These are phyloP conservation scores for Aphodius sticticus DNA, from an alignment of 2,888 invertebrate genomes.

Conservation along the genomic window DNA sequence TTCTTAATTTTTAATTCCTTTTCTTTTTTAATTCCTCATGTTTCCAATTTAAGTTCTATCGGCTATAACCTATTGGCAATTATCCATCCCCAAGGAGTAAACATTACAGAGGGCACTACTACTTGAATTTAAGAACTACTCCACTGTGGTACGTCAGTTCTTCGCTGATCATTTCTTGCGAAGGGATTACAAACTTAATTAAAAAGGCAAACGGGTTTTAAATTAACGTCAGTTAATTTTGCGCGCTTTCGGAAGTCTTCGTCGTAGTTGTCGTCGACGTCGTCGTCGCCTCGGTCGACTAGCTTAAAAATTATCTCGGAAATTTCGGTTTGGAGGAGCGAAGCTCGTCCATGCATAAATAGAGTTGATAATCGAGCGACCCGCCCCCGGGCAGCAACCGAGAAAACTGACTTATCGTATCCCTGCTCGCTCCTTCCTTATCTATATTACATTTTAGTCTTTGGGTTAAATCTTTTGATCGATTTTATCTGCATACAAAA, in stretches of 20 bases:
- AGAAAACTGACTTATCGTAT: background rate
- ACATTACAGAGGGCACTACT: background rate
- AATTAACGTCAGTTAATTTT: slow-evolving; percentile 27
- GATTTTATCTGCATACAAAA: background rate
- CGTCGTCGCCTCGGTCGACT: slow-evolving; percentile 10
- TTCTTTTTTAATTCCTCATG: too few relatives aligned
- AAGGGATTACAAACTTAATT: slow-evolving; percentile 14
- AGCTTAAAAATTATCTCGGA: slow-evolving; percentile 12
- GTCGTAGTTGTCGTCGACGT: background rate
- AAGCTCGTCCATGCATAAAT: slow-evolving; percentile 20
- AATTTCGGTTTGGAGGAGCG: slow-evolving; percentile 12
- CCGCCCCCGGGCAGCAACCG: background rate
- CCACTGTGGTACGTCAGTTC: background rate
- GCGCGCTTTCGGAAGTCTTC: slow-evolving; percentile 11
- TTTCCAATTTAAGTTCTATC: background rate
- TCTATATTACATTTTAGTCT: background rate
- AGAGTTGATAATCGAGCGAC: slow-evolving; percentile 11
- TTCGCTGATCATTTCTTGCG: background rate
- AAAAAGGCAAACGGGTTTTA: slow-evolving; percentile 12
- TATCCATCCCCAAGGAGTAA: background rate
- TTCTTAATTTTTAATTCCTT: too few relatives aligned
- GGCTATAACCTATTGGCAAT: background rate
- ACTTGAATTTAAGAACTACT: background rate
- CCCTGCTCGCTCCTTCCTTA: background rate
- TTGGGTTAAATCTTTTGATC: background rate